Evolutionary conservation across 2,888 invertebrate genomes (phyloP), one percentile per base, ranked within the genome.

Genomic region (Ormyrus rosae): DNA sequence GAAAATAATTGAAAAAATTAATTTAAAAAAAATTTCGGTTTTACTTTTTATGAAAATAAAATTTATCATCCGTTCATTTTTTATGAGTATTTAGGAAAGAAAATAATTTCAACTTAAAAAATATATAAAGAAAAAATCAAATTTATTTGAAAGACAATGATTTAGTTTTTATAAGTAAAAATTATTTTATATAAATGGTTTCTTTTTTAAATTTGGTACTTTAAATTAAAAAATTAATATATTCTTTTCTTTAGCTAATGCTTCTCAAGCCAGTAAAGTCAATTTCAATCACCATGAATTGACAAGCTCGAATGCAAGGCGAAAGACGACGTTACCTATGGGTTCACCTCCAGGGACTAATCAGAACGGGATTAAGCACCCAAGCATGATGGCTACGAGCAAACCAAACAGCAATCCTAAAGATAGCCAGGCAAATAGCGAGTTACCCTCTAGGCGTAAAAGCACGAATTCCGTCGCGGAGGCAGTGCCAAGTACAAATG

Each of bases 301-400:
- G 1, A 85, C 88, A 5, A 87, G 88, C 81, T 86, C 86, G 4
- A 88, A 87, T 51, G 88, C 89, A 1, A 84, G 90, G 58, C 85
- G 89, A 83, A 89, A 90, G 84, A 89, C 88, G 0, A 86, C 87
- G 0, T 61, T 88, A 51, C 89, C 89, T 7, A 83, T 90, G 50
- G 87, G 86, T 5, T 89, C 89, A 2, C 89, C 89, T 8, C 85
- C 87, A 1, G 86, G 84, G 76, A 84, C 85, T 4, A 87, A 87
- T 81, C 88, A 85, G 68, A 88, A 85, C 65, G 86, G 85, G 53
- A 88, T 86, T 51, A 89, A 89, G 78, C 88, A 86, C 68, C 87
- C 87, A 11, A 89, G 86, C 65, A 87, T 89, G 86, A 88, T 89
- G 83, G 86, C 83, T 13, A 83, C 84, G 11, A 64, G 8, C 67